Conservation (phyloP, 1,140 invertebrate genomes). For the Stegodyphus dumicola region DNA sequence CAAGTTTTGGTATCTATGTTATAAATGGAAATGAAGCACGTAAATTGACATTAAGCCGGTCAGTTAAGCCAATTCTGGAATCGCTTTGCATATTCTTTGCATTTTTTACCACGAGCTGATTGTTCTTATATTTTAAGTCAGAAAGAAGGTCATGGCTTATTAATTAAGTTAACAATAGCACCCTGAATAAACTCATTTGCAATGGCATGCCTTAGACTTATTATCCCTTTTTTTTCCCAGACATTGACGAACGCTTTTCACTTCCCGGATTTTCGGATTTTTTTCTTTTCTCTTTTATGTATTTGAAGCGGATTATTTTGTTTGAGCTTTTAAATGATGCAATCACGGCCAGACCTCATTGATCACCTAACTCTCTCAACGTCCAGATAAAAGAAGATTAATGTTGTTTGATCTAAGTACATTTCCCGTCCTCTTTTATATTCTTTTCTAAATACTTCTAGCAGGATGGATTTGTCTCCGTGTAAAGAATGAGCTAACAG, state of each 20-base stretch:
- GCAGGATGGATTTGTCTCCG: too few species aligned
- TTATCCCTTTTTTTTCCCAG: neutral
- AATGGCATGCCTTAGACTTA: neutral
- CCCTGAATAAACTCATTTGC: neutral
- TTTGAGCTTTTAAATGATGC: conserved; percentile 56
- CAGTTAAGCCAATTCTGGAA: too few species aligned
- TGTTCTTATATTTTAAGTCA: too few species aligned
- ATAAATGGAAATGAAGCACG: too few species aligned
- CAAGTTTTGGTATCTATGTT: too few species aligned
- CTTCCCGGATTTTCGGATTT: neutral
- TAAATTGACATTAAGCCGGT: too few species aligned
- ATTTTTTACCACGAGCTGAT: too few species aligned
- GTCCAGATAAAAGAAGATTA: conserved; percentile 51
- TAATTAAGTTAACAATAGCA: too few species aligned
- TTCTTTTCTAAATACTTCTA: too few species aligned
- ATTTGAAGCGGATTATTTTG: conserved; percentile 49
- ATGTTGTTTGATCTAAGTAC: conserved; percentile 40
- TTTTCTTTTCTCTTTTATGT: conserved; percentile 12
- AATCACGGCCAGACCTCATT: conserved; percentile 28
- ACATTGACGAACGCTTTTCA: neutral
- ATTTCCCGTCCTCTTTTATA: conserved; percentile 11
- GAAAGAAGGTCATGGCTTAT: too few species aligned
- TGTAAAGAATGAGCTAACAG: too few species aligned
- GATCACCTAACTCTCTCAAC: conserved; percentile 21
- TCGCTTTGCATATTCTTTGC: too few species aligned